A percentile compares a stretch with the other conserved stretches of the same genome.
Evolutionary conservation across 2,797 vertebrate species (phyloP).

Genomic region (Coregonus sp.): DNA sequence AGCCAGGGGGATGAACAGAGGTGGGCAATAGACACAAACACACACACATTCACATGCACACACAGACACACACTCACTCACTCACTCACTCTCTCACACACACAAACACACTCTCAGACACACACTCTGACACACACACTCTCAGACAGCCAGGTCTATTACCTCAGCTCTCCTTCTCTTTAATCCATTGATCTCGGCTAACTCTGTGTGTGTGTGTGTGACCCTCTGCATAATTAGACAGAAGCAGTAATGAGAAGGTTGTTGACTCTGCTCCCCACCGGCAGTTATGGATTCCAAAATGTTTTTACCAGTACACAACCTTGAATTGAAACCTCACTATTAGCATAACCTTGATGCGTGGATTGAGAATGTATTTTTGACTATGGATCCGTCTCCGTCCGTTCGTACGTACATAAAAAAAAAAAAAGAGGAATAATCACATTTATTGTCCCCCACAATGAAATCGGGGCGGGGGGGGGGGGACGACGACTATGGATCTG

Average conservation of each 20-base stretch:
- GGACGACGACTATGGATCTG: too few species aligned
- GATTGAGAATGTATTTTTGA: too few species aligned
- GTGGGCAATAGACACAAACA: conserved; percentile 62
- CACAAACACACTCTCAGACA: not conserved
- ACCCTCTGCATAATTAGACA: not conserved
- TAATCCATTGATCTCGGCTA: not conserved
- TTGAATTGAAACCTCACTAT: not conserved
- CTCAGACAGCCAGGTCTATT: not conserved
- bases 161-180: not conserved
- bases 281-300: not conserved
- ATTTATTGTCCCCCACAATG: too few species aligned
- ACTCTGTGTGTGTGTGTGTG: not conserved
- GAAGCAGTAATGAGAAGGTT: not conserved
- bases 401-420: too few species aligned
- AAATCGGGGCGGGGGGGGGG: too few species aligned
- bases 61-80: not conserved
- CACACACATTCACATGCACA: not conserved
- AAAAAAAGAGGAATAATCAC: too few species aligned
- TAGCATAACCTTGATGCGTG: not conserved
- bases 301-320: not conserved
- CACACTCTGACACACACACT: not conserved
- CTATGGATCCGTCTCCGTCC: too few species aligned
- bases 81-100: too few species aligned
- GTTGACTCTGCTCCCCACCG: not conserved
- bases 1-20: conserved; percentile 90